These are phyloP conservation scores for Deladenus siricidicola DNA, from an alignment of 2,888 invertebrate genomes.

Conservation along the genomic window DNA sequence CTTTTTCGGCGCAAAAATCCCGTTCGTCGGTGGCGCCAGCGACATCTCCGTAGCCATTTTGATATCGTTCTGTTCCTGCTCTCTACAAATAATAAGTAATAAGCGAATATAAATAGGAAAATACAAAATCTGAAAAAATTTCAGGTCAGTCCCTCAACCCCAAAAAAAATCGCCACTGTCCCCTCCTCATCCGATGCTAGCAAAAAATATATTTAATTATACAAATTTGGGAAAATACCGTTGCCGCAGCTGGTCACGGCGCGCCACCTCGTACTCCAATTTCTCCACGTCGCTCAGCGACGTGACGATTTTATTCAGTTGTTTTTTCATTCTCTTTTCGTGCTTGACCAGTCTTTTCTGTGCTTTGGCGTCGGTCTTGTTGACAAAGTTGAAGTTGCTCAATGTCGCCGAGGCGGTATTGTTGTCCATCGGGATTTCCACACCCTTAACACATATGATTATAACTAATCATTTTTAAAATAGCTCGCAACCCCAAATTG, in stretches of 20 bases:
- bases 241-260: not conserved
- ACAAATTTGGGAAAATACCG: not conserved
- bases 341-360: slow-evolving; percentile 1
- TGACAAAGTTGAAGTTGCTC: not conserved
- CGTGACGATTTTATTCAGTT: not conserved
- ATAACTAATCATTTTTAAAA: too few relatives aligned
- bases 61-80: not conserved
- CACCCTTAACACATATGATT: too few relatives aligned
- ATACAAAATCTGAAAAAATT: too few relatives aligned
- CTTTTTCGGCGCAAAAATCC: not conserved
- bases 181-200: not conserved
- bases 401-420: too few relatives aligned
- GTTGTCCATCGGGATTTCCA: too few relatives aligned
- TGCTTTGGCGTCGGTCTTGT: not conserved
- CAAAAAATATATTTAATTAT: not conserved
- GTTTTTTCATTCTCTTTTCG: slow-evolving; percentile 8
- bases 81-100: not conserved
- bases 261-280: slow-evolving; percentile 4
- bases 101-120: too few relatives aligned
- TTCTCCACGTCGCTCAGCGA: slow-evolving; percentile 1
- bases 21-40: not conserved
- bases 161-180: not conserved
- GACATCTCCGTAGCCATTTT: not conserved
- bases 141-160: too few relatives aligned
- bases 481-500: too few relatives aligned